Percentiles rank a stretch among this genome's conserved stretches.
phyloP scores from a whole-genome alignment of 2,113 vertebrate species.

The Corythaixoides concolor region DNA sequence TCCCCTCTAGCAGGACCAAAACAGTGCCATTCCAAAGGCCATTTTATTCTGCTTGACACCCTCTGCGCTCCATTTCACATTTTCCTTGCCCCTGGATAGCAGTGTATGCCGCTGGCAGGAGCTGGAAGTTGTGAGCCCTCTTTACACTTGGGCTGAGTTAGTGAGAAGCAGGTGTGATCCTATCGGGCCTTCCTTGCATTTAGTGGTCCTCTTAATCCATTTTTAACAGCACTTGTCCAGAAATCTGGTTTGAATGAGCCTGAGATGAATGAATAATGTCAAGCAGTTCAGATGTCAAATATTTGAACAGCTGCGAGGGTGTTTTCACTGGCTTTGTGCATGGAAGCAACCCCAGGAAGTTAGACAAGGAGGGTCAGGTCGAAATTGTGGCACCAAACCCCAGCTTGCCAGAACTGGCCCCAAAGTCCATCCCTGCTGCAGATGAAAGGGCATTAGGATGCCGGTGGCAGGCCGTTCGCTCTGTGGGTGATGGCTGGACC shows the following conservation, averaged over 20 bases:
- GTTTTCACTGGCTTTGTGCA: conserved; percentile 78
- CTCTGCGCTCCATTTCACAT: not conserved
- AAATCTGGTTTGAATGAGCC: conserved; percentile 78
- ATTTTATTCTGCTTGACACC: not conserved
- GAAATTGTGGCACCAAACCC: conserved; percentile 43
- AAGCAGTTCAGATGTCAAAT: conserved; percentile 81
- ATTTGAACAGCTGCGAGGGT: conserved; percentile 82
- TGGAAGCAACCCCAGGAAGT: conserved; percentile 71
- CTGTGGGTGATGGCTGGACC: not conserved
- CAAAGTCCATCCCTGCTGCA: not conserved
- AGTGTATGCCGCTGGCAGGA: rapidly evolving
- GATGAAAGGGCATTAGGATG: not conserved
- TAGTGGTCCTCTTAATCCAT: conserved; percentile 72
- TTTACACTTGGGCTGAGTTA: conserved; percentile 33
- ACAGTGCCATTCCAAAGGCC: not conserved
- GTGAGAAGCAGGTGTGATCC: conserved; percentile 73
- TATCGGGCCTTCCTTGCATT: conserved; percentile 37
- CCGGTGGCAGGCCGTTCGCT: rapidly evolving
- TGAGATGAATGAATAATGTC: conserved; percentile 82
- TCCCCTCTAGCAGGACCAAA: not conserved
- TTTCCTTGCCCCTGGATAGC: conserved; percentile 2
- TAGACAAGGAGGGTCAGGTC: conserved; percentile 45
- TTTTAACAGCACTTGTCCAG: conserved; percentile 77
- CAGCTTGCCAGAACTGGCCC: not conserved
- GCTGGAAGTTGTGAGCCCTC: conserved; percentile 32